A percentile compares a stretch with the other conserved stretches of the same genome.
Evolutionary conservation across 2,113 vertebrate genomes (phyloP).

Genomic region (Orthonyx spaldingii): DNA sequence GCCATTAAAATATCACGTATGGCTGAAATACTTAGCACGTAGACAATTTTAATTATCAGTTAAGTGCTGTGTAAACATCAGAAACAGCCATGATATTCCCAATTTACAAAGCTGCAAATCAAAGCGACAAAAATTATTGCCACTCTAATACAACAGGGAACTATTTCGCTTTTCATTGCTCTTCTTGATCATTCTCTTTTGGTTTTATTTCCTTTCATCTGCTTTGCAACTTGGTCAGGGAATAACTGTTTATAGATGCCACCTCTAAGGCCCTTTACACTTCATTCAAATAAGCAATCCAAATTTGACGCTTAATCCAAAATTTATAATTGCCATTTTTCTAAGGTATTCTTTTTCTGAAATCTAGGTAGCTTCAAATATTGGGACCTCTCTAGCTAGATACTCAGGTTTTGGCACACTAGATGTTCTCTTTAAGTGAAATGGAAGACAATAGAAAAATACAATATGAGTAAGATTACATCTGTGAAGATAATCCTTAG

Average conservation of each 20-base stretch:
- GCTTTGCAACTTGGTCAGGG: not conserved
- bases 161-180: constrained; percentile 6
- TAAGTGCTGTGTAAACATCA: constrained; percentile 19
- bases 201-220: constrained; percentile 18
- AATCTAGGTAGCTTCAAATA: not conserved
- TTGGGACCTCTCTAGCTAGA: not conserved
- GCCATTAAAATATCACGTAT: not conserved
- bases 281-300: not conserved
- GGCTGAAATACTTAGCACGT: constrained; percentile 9
- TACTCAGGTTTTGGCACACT: not conserved
- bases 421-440: not conserved
- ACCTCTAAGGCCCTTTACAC: not conserved
- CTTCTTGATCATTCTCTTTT: not conserved
- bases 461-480: not conserved
- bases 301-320: not conserved
- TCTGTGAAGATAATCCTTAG: not conserved
- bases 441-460: not conserved
- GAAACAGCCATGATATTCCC: constrained; percentile 19
- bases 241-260: not conserved
- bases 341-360: not conserved
- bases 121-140: constrained; percentile 33
- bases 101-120: constrained; percentile 50
- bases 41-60: constrained; percentile 15
- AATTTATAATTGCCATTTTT: not conserved
- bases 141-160: not conserved